These are phyloP conservation scores for Habrosyne pyritoides DNA, from an alignment of 2,888 invertebrate species.

Conservation along the genomic window DNA sequence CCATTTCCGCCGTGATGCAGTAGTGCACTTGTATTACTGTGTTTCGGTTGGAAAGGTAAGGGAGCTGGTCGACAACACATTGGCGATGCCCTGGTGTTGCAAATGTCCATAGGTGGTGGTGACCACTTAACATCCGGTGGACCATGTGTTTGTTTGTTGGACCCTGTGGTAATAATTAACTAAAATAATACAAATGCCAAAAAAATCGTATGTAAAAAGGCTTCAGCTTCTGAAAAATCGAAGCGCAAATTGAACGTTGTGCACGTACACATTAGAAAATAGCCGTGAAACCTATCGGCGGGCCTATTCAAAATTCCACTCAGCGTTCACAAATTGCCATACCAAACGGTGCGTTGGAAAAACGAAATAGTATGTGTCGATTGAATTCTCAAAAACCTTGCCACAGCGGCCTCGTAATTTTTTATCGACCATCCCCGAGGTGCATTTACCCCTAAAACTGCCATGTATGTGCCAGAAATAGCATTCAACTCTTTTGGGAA, in stretches of 20 bases:
- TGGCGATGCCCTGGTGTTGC: too few species aligned
- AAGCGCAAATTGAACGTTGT: background rate
- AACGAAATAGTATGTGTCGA: constrained; percentile 48
- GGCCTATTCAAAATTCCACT: constrained; percentile 49
- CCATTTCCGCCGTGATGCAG: too few species aligned
- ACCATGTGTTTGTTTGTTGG: too few species aligned
- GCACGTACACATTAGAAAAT: background rate
- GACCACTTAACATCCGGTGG: too few species aligned
- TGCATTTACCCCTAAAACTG: constrained; percentile 43
- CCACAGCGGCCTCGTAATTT: constrained; percentile 56
- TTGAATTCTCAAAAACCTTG: constrained; percentile 56
- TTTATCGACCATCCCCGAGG: constrained; percentile 58
- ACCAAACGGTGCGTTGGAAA: constrained; percentile 45
- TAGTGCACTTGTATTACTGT: too few species aligned
- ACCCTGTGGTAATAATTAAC: too few species aligned
- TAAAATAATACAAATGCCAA: background rate
- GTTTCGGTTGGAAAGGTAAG: too few species aligned
- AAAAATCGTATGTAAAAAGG: background rate
- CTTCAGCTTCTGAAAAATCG: background rate
- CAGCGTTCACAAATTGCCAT: constrained; percentile 57
- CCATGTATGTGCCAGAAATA: constrained; percentile 42
- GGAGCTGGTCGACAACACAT: too few species aligned
- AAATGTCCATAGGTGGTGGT: too few species aligned
- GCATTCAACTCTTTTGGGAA: constrained; percentile 26
- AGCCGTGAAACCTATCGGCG: constrained; percentile 11